Percentiles rank a stretch among this genome's conserved stretches.
Evolutionary conservation across 2,113 vertebrate species (phyloP).

Genomic region (Reinhardtius hippoglossoides): DNA sequence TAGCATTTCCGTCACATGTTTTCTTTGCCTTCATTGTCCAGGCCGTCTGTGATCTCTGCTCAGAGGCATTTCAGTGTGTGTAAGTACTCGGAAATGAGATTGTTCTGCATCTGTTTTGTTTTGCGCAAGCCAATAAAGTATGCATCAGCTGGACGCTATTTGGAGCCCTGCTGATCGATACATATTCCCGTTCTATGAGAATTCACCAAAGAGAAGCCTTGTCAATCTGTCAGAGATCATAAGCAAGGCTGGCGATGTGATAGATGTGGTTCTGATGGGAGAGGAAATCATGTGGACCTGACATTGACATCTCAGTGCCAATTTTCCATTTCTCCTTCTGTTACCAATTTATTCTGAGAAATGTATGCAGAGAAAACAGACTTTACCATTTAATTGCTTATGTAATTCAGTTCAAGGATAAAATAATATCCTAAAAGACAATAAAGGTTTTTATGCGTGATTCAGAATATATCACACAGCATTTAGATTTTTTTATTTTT

Average conservation of each 20-base stretch:
- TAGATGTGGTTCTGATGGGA: constrained; percentile 66
- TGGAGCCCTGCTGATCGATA: constrained; percentile 79
- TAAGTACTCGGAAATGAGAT: constrained; percentile 68
- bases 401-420: no score
- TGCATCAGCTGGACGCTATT: constrained; percentile 74
- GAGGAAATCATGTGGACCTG: constrained; percentile 59
- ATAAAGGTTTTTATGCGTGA: not conserved
- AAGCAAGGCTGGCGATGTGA: constrained; percentile 60
- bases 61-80: constrained; percentile 48
- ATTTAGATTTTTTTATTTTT: no score
- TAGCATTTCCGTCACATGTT: constrained; percentile 2
- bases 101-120: constrained; percentile 66
- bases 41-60: constrained; percentile 27
- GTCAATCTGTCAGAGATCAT: constrained; percentile 82
- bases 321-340: constrained; percentile 60
- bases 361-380: constrained; percentile 39
- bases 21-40: constrained; percentile 23
- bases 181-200: constrained; percentile 65
- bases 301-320: constrained; percentile 61
- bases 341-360: constrained; percentile 19
- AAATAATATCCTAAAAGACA: no score
- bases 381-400: not conserved
- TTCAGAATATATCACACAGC: constrained; percentile 1
- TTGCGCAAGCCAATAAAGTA: constrained; percentile 78
- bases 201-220: constrained; percentile 68